A percentile compares a stretch with the other conserved stretches of the same genome.
phyloP scores from a whole-genome alignment of 2,888 invertebrate genomes.

The Opisthograptis luteolata region DNA sequence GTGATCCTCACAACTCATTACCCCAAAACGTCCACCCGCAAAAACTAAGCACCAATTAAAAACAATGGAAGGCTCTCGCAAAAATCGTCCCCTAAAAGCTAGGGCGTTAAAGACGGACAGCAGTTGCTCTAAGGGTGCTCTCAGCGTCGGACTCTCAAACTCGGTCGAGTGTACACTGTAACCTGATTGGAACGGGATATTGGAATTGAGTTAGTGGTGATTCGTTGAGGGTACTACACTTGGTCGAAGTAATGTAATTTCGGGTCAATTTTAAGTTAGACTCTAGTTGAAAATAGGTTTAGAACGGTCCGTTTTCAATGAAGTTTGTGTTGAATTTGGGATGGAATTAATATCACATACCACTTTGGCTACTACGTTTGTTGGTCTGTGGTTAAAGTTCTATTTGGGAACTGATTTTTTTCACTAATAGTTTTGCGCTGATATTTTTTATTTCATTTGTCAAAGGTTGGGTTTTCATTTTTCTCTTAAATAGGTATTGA shows the following conservation, averaged over 20 bases:
- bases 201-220: conserved; percentile 66
- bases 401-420: too few relatives aligned
- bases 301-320: conserved; percentile 20
- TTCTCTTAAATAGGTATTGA: too few relatives aligned
- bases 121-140: conserved; percentile 50
- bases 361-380: too few relatives aligned
- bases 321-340: background rate
- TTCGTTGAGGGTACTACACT: conserved; percentile 38
- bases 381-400: background rate
- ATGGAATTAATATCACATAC: too few relatives aligned
- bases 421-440: too few relatives aligned
- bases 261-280: conserved; percentile 35
- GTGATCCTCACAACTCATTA: conserved; percentile 52
- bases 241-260: conserved; percentile 37
- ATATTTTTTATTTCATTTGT: too few relatives aligned
- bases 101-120: conserved; percentile 47
- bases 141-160: conserved; percentile 55
- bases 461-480: too few relatives aligned
- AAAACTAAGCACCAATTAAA: conserved; percentile 71
- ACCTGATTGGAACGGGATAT: conserved; percentile 70
- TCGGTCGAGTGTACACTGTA: conserved; percentile 55
- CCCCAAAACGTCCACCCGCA: conserved; percentile 47
- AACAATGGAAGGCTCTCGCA: conserved; percentile 56
- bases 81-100: conserved; percentile 50
- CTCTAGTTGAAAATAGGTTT: conserved; percentile 27